Evolutionary conservation across 2,888 invertebrate species (phyloP).

Genomic region (Erannis defoliaria): DNA sequence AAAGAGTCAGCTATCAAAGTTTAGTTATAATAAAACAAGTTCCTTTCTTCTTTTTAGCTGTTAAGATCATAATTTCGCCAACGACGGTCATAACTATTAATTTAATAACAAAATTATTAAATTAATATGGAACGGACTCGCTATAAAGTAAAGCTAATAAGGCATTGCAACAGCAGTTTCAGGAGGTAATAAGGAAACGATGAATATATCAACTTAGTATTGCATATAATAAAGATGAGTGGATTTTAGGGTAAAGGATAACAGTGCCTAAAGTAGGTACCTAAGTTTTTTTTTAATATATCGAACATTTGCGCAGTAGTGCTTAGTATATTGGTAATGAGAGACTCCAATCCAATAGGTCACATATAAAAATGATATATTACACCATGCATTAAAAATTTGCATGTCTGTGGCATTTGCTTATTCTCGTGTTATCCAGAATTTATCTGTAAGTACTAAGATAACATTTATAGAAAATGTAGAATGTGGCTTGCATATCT

Average conservation of each 20-base stretch:
- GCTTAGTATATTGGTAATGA: too few relatives aligned
- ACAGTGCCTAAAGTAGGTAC: neutral
- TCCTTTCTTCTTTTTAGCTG: neutral
- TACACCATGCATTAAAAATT: neutral
- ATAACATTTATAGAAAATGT: slow-evolving; percentile 3
- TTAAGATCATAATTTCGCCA: neutral
- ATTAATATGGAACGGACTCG: neutral
- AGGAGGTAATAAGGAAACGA: neutral
- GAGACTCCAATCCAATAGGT: neutral
- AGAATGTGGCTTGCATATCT: slow-evolving; percentile 1
- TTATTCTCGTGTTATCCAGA: neutral
- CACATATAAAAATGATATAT: neutral
- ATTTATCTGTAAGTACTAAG: neutral
- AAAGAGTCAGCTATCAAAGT: neutral
- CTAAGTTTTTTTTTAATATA: too few relatives aligned
- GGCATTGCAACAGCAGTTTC: neutral
- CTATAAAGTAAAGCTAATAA: slow-evolving; percentile 2
- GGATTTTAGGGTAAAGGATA: neutral
- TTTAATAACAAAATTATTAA: neutral
- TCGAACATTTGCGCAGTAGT: too few relatives aligned
- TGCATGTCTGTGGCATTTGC: neutral
- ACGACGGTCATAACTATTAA: neutral
- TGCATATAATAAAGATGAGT: slow-evolving; percentile 5
- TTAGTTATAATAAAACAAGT: neutral
- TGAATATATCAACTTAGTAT: neutral